Base-by-base conservation (phyloP, 2,888 invertebrate species). In the Drosophila borborema region DNA sequence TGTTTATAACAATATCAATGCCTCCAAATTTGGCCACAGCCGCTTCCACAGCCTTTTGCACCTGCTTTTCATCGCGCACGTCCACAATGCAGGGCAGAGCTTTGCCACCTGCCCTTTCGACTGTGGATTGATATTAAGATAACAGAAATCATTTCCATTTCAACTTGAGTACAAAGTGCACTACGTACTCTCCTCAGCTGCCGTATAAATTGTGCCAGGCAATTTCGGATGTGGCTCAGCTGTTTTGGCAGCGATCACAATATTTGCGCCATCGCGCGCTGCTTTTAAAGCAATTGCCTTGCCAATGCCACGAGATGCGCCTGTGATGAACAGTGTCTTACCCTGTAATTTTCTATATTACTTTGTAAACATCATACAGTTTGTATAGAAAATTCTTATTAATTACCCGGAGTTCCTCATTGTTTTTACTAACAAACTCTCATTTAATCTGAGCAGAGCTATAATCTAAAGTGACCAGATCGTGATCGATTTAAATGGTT, bases 231-330 rank as follows among this genome's bases (percentile, higher is more conserved):
- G 97, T 0, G 97, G 95, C 68, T 96, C 95, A 0, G 96, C 96
- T n/a, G 98, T 97, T 93, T 98, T 98, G 3, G 98, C 97, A 55
- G 97, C 97, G 68, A 98, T 95, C 2, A 97, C 95, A 82, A 98
- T 94, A 92, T 98, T 98, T 1, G 97, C 98, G 31, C 97, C 97
- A 95, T 98, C 97, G 0, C 80, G 75, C 0, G 99, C 98, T 3
- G 97, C 97, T 94, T 98, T 99, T 66, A 99, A 92, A 6, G 98
- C 99, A 82, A 99, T 99, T 18, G 96, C 97, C 93, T 98, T 92
- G 0, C 99, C 99, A 90, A 99, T 99, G 36, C 99, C 99, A 84
- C 99, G 95, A 62, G 98, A 98, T 18, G 98, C 99, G 51, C 99
- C 99, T 36, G 99, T 98, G 79, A 99, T 97, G 90, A 99, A 98